Evolutionary conservation across 2,888 invertebrate genomes (phyloP).

Genomic region (Trisateles emortualis): DNA sequence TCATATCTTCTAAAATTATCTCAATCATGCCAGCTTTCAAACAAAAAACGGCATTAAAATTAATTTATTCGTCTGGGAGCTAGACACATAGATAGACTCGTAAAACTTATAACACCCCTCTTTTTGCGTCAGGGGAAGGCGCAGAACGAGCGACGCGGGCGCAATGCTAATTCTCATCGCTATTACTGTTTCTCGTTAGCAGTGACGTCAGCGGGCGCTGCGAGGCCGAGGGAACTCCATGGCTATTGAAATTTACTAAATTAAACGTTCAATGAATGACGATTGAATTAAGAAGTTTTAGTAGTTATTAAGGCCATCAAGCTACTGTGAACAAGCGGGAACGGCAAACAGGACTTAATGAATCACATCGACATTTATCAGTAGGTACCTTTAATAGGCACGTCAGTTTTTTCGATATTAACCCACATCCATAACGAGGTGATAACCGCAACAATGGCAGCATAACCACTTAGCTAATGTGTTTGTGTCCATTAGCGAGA

Average conservation of each 20-base stretch:
- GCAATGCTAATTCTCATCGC: too few relatives aligned
- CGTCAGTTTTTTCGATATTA: neutral
- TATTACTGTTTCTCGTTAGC: too few relatives aligned
- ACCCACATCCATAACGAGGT: slow-evolving; percentile 6
- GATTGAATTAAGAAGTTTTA: neutral
- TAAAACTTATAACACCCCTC: too few relatives aligned
- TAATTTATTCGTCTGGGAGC: too few relatives aligned
- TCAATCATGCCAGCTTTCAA: too few relatives aligned
- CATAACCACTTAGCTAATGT: slow-evolving; percentile 31
- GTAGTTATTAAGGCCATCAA: neutral
- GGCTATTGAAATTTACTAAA: neutral
- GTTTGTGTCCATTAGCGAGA: slow-evolving; percentile 32
- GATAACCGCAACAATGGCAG: slow-evolving; percentile 12
- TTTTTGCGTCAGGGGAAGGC: too few relatives aligned
- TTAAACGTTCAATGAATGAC: neutral
- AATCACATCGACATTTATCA: neutral
- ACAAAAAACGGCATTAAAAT: too few relatives aligned
- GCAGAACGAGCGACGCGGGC: neutral
- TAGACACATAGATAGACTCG: too few relatives aligned
- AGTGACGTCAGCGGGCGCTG: neutral
- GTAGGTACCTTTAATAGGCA: neutral
- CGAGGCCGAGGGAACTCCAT: neutral
- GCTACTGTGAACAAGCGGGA: neutral
- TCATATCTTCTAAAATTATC: too few relatives aligned
- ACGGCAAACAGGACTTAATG: neutral